These are phyloP conservation scores for Haplochromis burtoni DNA, from an alignment of 2,113 vertebrate species.

Conservation along the genomic window DNA sequence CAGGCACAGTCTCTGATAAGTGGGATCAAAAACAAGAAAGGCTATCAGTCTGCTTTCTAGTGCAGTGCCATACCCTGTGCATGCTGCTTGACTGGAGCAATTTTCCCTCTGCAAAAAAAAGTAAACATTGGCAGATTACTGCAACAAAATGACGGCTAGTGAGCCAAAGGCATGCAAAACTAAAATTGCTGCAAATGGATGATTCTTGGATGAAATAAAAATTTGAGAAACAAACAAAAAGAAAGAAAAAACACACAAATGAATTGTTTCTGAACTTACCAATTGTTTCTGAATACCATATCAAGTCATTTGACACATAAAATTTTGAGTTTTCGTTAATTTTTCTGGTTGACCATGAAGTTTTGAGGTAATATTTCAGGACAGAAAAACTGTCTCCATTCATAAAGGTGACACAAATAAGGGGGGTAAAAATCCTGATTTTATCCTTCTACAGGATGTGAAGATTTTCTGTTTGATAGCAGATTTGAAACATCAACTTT, in stretches of 20 bases:
- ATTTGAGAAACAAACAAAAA: background rate
- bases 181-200: background rate
- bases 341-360: background rate
- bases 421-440: background rate
- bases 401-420: background rate
- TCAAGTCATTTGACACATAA: background rate
- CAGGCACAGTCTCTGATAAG: background rate
- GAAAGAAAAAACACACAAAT: background rate
- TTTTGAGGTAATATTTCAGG: background rate
- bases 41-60: background rate
- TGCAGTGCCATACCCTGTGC: background rate
- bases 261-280: background rate
- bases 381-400: background rate
- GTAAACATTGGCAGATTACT: background rate
- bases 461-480: background rate
- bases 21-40: background rate
- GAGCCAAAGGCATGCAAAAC: background rate
- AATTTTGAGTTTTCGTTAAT: background rate
- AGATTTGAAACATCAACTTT: background rate
- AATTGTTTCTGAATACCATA: background rate
- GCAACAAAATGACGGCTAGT: background rate
- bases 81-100: background rate
- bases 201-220: background rate
- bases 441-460: background rate
- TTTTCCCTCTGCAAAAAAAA: background rate